These are phyloP conservation scores for Barypeithes pellucidus DNA, from an alignment of 2,888 invertebrate species.

Conservation along the genomic window DNA sequence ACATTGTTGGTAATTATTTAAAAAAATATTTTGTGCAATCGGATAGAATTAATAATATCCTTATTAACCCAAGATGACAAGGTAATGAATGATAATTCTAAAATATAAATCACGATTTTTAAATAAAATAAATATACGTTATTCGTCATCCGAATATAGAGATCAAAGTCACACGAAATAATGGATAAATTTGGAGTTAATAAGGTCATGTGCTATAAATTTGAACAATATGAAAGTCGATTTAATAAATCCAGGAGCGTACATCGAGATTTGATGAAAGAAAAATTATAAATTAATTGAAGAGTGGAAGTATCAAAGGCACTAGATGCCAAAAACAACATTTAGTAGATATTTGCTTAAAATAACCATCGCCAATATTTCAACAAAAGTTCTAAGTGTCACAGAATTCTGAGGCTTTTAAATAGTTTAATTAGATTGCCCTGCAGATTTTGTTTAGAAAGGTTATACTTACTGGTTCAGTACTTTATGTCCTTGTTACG, in stretches of 20 bases:
- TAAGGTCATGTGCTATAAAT: conserved; percentile 43
- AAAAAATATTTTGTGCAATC: conserved; percentile 15
- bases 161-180: conserved; percentile 40
- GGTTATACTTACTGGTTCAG: no score
- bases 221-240: conserved; percentile 45
- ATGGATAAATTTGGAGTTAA: conserved; percentile 34
- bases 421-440: no score
- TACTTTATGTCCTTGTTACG: no score
- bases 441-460: no score
- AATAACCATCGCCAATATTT: no score
- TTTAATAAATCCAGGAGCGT: conserved; percentile 14
- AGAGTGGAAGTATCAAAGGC: no score
- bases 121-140: conserved; percentile 30
- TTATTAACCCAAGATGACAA: conserved; percentile 26
- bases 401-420: no score
- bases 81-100: conserved; percentile 24
- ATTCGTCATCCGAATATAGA: conserved; percentile 37
- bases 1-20: conserved; percentile 7
- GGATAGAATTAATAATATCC: conserved; percentile 21
- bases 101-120: conserved; percentile 39
- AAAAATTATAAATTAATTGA: no score
- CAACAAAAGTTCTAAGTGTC: no score
- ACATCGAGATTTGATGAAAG: no score
- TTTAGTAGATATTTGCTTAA: no score
- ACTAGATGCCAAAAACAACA: no score